phyloP scores from a whole-genome alignment of 2,113 vertebrate species.

The Machaerirhynchus nigripectus region DNA sequence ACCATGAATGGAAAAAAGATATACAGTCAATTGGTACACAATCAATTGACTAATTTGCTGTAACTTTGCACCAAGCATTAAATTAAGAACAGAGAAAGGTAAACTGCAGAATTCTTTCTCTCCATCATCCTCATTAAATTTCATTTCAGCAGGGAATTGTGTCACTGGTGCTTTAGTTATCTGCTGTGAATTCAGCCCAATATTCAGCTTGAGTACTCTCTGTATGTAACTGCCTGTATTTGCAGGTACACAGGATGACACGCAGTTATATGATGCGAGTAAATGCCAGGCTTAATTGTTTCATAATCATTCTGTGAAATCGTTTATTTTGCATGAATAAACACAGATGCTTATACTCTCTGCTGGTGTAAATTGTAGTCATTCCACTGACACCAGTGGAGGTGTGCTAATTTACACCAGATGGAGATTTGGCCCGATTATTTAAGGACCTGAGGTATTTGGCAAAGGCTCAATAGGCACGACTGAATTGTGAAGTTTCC shows the following conservation, averaged over 20 bases:
- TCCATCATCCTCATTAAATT: conserved; percentile 72
- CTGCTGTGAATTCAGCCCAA: conserved; percentile 25
- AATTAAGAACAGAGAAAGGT: conserved; percentile 63
- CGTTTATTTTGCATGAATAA: conserved; percentile 55
- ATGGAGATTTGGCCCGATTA: conserved; percentile 27
- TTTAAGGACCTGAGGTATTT: conserved; percentile 45
- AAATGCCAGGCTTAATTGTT: conserved; percentile 57
- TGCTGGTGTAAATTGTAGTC: neutral
- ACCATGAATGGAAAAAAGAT: neutral
- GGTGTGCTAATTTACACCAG: neutral
- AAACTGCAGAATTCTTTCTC: conserved; percentile 57
- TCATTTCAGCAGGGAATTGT: conserved; percentile 65
- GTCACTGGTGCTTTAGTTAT: conserved; percentile 44
- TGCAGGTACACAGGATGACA: neutral
- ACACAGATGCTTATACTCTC: conserved; percentile 30
- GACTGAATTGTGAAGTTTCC: conserved; percentile 28
- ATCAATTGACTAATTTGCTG: conserved; percentile 32
- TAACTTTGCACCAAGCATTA: conserved; percentile 54
- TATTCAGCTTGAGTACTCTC: neutral
- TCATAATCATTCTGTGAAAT: conserved; percentile 44
- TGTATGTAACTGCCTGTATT: neutral
- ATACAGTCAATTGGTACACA: too few species aligned
- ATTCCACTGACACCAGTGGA: neutral
- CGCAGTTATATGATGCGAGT: neutral
- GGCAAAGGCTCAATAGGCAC: conserved; percentile 21